Evolutionary conservation across 2,797 vertebrate species (phyloP), one percentile per base, ranked within the genome.

Genomic region (Acipenser oxyrinchus): DNA sequence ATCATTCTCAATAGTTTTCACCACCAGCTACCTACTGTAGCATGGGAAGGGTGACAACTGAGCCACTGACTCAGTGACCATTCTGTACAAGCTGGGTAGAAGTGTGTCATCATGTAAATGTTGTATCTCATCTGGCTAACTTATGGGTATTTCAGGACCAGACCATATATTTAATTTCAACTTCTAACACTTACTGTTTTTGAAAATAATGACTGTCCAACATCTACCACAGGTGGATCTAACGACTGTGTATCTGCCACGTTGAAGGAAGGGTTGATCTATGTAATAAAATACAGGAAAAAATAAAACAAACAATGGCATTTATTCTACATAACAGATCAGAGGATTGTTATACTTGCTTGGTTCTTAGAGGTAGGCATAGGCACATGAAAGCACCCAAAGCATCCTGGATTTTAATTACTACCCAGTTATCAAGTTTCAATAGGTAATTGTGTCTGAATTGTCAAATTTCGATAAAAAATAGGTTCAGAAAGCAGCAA

Each of bases 181-280:
- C 63, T 70, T 74, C 74, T 72, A 72, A 72, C 69, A 62, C 82
- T 81, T 81, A 89, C 89, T 76, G 4, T 66, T 71, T 58, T 66
- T 23, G 79, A 71, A 74, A 76, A 76, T 65, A 77, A 58, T 58
- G 79, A 72, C 6, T 78, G 77, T 76, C 76, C 77, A 58, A 94
- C 51, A 65, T 94, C 90, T 49, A 90, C 66, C 70, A 97, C 80
- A 10, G 78, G 79, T 0, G 93, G 93, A 50, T 92, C 83, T 15
- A 79, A 64, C 48, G 88, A 84, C 78, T 79, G 88, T 8, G 81
- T 89, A 77, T 96, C 87, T n/a, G 85, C 76, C 58, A 97, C 85
- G 7, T 37, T 37, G 37, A 37, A 37, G 7, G 71, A 68, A 58
- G 91, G 89, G 76, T 88, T 82, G 70, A 98, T 89, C 96, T 98